Evolutionary conservation across 2,113 vertebrate genomes (phyloP).

Genomic region (Colaptes auratus): DNA sequence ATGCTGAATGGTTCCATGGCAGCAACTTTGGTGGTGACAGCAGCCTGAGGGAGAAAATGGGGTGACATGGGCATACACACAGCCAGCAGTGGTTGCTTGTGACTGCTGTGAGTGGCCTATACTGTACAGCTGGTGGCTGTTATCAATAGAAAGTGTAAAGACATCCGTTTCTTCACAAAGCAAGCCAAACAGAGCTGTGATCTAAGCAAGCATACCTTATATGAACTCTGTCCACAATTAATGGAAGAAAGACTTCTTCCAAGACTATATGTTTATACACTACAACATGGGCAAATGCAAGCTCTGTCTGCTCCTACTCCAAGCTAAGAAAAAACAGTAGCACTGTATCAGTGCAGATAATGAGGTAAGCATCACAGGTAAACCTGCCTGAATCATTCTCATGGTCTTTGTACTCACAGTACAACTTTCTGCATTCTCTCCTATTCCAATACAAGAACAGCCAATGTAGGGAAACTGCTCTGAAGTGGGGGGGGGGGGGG

Average conservation of each 20-base stretch:
- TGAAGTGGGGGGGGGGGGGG: background rate
- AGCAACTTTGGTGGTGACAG: background rate
- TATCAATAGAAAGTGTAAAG: background rate
- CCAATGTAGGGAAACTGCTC: background rate
- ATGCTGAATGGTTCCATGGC: background rate
- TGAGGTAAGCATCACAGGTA: background rate
- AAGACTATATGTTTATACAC: background rate
- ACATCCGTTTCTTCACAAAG: conserved; percentile 14
- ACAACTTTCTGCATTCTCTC: background rate
- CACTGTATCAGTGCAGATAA: background rate
- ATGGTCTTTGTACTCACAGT: background rate
- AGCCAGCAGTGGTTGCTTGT: background rate
- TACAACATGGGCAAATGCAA: accelerated
- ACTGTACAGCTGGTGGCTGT: accelerated
- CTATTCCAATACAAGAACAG: background rate
- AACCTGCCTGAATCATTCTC: background rate
- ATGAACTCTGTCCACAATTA: background rate
- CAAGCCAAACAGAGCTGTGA: background rate
- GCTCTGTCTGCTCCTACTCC: background rate
- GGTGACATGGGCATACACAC: accelerated
- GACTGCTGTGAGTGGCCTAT: background rate
- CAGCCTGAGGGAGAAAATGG: background rate
- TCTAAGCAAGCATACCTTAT: background rate
- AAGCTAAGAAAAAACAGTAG: background rate
- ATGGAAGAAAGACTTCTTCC: conserved; percentile 44